Percentiles rank a stretch among this genome's conserved stretches.
Evolutionary conservation across 2,113 vertebrate genomes (phyloP).

Genomic region (Hucho hucho): DNA sequence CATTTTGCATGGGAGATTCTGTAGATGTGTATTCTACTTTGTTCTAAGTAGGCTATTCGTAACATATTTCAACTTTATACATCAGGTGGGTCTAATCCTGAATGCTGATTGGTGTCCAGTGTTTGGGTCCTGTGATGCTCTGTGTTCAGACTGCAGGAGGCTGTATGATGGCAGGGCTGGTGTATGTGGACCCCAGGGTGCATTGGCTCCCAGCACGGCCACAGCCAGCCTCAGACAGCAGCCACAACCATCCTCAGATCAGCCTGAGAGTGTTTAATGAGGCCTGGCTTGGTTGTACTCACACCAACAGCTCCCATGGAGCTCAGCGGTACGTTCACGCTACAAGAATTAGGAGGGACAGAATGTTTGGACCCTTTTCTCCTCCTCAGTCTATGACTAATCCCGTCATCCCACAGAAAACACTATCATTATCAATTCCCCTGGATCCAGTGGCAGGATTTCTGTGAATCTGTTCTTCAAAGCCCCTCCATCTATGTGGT

Average conservation of each 20-base stretch:
- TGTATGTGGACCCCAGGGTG: background rate
- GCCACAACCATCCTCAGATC: slow-evolving; percentile 67
- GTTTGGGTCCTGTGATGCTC: background rate
- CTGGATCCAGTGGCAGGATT: slow-evolving; percentile 64
- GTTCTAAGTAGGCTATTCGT: no score
- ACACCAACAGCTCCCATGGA: slow-evolving; percentile 71
- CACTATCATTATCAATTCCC: slow-evolving; percentile 71
- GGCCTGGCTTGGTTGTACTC: slow-evolving; percentile 74
- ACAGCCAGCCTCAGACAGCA: slow-evolving; percentile 54
- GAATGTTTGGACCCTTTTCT: slow-evolving; percentile 62
- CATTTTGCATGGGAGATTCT: no score
- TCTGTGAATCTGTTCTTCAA: slow-evolving; percentile 66
- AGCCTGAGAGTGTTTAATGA: slow-evolving; percentile 81
- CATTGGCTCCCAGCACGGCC: background rate
- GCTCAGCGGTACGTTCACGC: slow-evolving; percentile 68
- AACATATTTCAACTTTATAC: no score
- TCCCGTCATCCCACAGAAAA: slow-evolving; percentile 66
- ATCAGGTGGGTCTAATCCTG: no score
- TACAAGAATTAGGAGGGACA: slow-evolving; percentile 72
- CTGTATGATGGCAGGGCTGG: background rate
- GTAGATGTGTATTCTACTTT: no score
- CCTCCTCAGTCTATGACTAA: slow-evolving; percentile 63
- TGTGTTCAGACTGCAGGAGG: background rate
- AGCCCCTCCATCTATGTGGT: slow-evolving; percentile 55
- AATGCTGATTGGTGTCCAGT: background rate